Conservation (phyloP, 2,797 vertebrate species). For the Peromyscus eremicus region DNA sequence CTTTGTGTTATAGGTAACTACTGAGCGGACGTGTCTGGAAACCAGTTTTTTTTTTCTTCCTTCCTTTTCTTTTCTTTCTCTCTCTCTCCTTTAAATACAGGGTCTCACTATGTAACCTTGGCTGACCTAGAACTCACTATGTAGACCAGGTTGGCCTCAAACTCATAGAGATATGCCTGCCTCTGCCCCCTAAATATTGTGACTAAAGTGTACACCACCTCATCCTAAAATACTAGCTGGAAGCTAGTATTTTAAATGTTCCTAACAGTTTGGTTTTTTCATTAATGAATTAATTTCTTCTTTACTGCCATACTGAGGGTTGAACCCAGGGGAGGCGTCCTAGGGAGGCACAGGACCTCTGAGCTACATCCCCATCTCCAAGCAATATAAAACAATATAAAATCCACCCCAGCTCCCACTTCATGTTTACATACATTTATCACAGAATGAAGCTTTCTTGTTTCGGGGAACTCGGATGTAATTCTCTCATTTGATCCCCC, state of each 20-base stretch:
- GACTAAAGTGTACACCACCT: background rate
- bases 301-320: background rate
- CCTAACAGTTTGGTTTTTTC: background rate
- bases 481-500: slow-evolving; percentile 1
- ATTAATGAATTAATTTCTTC: background rate
- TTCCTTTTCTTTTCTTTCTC: background rate
- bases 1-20: slow-evolving; percentile 12
- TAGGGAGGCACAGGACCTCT: background rate
- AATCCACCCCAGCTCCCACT: background rate
- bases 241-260: background rate
- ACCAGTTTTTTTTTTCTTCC: background rate
- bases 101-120: background rate
- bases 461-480: slow-evolving; percentile 1
- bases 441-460: slow-evolving; percentile 16
- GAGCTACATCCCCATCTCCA: background rate
- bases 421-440: background rate
- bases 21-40: background rate
- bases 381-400: background rate
- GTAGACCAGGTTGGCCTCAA: background rate
- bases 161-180: background rate
- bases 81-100: background rate
- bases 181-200: background rate
- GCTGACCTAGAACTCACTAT: background rate
- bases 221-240: background rate
- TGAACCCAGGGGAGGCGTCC: background rate